Evolutionary conservation across 2,113 vertebrate genomes (phyloP).

Genomic region (Lonchura striata): DNA sequence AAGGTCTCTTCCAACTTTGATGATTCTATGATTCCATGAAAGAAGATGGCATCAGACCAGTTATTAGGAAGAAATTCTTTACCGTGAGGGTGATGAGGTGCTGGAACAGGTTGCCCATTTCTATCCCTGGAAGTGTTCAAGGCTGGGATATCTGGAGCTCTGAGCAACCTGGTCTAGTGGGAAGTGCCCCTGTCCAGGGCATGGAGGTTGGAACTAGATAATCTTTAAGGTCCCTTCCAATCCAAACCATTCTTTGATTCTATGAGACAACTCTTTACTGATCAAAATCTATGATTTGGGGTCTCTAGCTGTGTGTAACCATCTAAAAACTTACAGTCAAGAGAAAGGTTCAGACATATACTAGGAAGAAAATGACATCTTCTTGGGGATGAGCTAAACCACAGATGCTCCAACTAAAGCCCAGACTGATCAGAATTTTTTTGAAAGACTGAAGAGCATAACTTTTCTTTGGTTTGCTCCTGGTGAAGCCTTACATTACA

Average conservation of each 20-base stretch:
- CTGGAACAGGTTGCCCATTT: not conserved
- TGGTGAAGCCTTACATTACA: not conserved
- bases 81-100: not conserved
- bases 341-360: not conserved
- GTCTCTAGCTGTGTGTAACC: not conserved
- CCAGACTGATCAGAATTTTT: not conserved
- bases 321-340: not conserved
- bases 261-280: not conserved
- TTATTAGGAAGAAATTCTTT: not conserved
- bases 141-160: not conserved
- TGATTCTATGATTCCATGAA: not conserved
- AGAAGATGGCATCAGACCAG: not conserved
- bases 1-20: not conserved
- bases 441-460: not conserved
- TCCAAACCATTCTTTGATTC: not conserved
- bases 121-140: not conserved
- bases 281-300: not conserved
- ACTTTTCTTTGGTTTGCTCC: not conserved
- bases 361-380: not conserved
- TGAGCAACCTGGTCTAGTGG: not conserved
- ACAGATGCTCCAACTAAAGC: not conserved
- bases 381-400: not conserved
- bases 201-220: rapidly evolving
- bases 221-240: not conserved
- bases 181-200: rapidly evolving